A percentile compares a stretch with the other conserved stretches of the same genome.
Conservation (phyloP, 2,797 vertebrate species). For the Danio kyathit region DNA sequence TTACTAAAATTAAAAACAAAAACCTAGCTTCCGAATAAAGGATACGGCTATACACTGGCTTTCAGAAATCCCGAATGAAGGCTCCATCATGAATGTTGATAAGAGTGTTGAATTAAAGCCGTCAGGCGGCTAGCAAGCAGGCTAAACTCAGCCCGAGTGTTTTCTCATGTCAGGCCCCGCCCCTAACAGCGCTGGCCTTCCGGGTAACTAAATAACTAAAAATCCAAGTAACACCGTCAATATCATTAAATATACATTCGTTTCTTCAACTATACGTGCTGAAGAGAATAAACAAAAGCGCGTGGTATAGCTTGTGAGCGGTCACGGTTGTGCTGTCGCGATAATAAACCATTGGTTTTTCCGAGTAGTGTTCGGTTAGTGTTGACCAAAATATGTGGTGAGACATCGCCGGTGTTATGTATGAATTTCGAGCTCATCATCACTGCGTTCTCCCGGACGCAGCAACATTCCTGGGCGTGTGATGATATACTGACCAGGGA, state of each 20-base stretch:
- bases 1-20: neutral
- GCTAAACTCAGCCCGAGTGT: slow-evolving; percentile 19
- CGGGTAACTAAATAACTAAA: slow-evolving; percentile 6
- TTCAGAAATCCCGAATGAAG: slow-evolving; percentile 66
- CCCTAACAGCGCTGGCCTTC: slow-evolving; percentile 64
- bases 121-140: slow-evolving; percentile 4
- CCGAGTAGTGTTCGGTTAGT: neutral
- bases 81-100: slow-evolving; percentile 71
- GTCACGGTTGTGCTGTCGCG: neutral
- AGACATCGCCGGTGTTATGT: neutral
- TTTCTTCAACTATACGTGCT: neutral
- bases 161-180: slow-evolving; percentile 30
- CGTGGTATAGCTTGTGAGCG: neutral
- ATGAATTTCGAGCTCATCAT: slow-evolving; percentile 13
- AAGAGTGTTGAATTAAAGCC: slow-evolving; percentile 8
- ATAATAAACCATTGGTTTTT: neutral
- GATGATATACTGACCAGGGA: neutral
- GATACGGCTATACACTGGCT: slow-evolving; percentile 83
- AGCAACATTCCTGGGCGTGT: neutral
- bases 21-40: slow-evolving; percentile 58
- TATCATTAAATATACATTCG: neutral
- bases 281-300: neutral
- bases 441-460: slow-evolving; percentile 48
- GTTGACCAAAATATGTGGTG: neutral
- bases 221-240: neutral